These are phyloP conservation scores for Hexactinellida sp. DNA, from an alignment of 37 sponge, comb jelly and placozoan genomes.

Conservation along the genomic window DNA sequence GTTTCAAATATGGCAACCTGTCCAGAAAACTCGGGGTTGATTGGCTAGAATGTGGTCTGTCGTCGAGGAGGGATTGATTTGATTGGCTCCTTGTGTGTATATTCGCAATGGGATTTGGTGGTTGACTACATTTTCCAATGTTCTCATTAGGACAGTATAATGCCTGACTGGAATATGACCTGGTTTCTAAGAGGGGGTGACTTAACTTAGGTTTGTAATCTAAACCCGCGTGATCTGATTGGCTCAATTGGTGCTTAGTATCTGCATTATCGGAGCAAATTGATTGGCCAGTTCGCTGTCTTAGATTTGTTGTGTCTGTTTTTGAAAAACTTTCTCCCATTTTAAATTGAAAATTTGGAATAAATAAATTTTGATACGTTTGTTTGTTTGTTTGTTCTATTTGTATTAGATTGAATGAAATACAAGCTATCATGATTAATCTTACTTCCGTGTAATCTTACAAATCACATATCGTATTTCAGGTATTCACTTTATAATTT, in stretches of 20 bases:
- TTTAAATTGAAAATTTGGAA: too few relatives aligned
- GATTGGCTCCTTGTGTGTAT: not conserved
- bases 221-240: not conserved
- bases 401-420: too few relatives aligned
- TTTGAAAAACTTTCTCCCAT: not conserved
- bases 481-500: too few relatives aligned
- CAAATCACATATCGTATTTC: too few relatives aligned
- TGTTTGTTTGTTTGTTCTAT: not conserved
- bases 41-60: not conserved
- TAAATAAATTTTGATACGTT: too few relatives aligned
- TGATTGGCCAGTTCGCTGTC: not conserved
- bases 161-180: not conserved
- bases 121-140: not conserved
- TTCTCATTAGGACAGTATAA: not conserved
- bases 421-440: too few relatives aligned
- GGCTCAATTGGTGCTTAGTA: not conserved
- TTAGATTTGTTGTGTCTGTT: not conserved
- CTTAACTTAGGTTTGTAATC: not conserved
- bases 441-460: too few relatives aligned
- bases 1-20: not conserved
- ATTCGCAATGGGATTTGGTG: not conserved
- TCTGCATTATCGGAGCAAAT: not conserved
- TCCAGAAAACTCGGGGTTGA: not conserved
- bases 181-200: not conserved
- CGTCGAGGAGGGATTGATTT: not conserved